Conservation (phyloP, 2,888 invertebrate species). For the Leptinotarsa rubiginosa region DNA sequence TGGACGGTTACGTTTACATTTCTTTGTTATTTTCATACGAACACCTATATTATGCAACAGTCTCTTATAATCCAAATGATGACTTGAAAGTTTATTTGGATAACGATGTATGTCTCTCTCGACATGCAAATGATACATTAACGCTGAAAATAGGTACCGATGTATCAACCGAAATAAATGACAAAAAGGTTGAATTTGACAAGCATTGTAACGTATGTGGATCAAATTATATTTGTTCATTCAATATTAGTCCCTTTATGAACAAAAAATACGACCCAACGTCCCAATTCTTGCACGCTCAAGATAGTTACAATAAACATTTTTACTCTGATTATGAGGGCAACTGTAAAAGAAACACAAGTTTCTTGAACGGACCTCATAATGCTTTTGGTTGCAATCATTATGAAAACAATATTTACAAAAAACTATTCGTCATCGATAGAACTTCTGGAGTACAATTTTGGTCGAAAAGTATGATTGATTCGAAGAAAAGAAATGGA, state of each 20-base stretch:
- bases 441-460: constrained; percentile 47
- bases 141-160: constrained; percentile 40
- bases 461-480: constrained; percentile 43
- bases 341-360: constrained; percentile 46
- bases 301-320: constrained; percentile 53
- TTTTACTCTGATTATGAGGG: constrained; percentile 50
- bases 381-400: constrained; percentile 51
- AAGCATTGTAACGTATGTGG: constrained; percentile 50
- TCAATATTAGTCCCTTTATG: constrained; percentile 44
- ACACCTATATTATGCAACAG: constrained; percentile 52
- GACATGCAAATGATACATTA: constrained; percentile 30
- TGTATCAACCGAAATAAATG: constrained; percentile 35
- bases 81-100: constrained; percentile 41
- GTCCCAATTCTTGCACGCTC: constrained; percentile 45
- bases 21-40: constrained; percentile 50
- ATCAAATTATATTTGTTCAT: constrained; percentile 38
- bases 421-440: constrained; percentile 48
- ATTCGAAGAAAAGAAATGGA: constrained; percentile 27
- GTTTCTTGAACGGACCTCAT: constrained; percentile 39
- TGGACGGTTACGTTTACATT: constrained; percentile 54
- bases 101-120: constrained; percentile 38
- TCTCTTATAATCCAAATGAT: constrained; percentile 45
- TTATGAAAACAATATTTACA: constrained; percentile 41
- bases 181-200: constrained; percentile 41
- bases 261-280: constrained; percentile 34